Conservation (phyloP, 2,888 invertebrate genomes). For the Oscheius sp. region DNA sequence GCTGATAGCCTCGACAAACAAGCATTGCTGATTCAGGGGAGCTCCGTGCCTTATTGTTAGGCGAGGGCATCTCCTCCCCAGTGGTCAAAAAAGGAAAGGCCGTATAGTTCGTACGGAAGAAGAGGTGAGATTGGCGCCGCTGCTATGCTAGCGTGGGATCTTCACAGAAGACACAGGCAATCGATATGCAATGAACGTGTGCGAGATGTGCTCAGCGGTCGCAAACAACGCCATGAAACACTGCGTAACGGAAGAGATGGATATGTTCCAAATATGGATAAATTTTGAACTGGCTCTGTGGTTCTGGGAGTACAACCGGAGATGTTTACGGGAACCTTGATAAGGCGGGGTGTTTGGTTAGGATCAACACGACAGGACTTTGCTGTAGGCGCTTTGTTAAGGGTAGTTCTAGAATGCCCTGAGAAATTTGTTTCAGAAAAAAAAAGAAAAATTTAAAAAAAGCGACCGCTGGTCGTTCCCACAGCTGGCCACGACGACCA, state of each 20-base stretch:
- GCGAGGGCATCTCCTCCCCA: not conserved
- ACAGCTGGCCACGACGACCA: too few relatives aligned
- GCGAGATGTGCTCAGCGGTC: conserved; percentile 35
- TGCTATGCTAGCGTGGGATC: conserved; percentile 22
- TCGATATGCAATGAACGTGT: conserved; percentile 35
- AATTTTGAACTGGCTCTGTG: not conserved
- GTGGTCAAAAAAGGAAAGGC: not conserved
- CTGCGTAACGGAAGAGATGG: conserved; percentile 13
- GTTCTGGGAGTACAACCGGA: not conserved
- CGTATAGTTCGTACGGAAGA: not conserved
- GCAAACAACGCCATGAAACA: conserved; percentile 32
- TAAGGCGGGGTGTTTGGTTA: too few relatives aligned
- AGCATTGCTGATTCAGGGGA: conserved; percentile 7
- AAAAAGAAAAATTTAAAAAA: too few relatives aligned
- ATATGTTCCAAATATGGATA: conserved; percentile 1
- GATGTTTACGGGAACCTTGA: too few relatives aligned
- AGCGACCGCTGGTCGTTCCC: too few relatives aligned
- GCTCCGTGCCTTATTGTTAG: not conserved
- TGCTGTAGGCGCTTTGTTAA: too few relatives aligned
- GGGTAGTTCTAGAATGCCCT: too few relatives aligned
- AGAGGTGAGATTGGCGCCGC: not conserved
- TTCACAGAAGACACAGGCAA: conserved; percentile 16
- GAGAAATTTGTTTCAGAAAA: too few relatives aligned
- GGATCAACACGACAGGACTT: too few relatives aligned
- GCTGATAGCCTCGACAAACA: conserved; percentile 32